These are phyloP conservation scores for Agrenia bidenticulata DNA, from an alignment of 2,888 invertebrate genomes.

Conservation along the genomic window DNA sequence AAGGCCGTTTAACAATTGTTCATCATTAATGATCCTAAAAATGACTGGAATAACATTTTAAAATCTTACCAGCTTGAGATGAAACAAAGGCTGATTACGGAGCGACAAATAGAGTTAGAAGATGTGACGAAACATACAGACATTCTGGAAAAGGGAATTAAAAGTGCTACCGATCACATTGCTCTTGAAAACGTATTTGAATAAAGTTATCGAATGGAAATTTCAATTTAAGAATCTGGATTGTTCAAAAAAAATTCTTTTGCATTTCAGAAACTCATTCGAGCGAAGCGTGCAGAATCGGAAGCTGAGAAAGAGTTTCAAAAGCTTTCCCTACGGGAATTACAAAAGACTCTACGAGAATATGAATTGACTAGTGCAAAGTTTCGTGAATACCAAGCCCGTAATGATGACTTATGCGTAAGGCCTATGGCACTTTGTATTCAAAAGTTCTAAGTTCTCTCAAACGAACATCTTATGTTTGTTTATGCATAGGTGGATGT, in stretches of 20 bases:
- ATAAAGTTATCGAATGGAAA: too few relatives aligned
- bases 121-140: conserved; percentile 31
- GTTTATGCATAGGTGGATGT: conserved; percentile 7
- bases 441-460: too few relatives aligned
- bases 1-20: too few relatives aligned
- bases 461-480: too few relatives aligned
- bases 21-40: too few relatives aligned
- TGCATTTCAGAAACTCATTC: conserved; percentile 9
- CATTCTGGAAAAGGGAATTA: conserved; percentile 17
- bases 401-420: too few relatives aligned
- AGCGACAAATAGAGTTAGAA: conserved; percentile 29
- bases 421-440: too few relatives aligned
- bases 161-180: conserved; percentile 4
- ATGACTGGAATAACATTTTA: too few relatives aligned
- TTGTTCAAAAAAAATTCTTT: too few relatives aligned
- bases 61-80: conserved; percentile 60
- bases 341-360: conserved; percentile 12
- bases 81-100: conserved; percentile 56
- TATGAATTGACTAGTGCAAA: not conserved
- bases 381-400: not conserved
- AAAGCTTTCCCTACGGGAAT: conserved; percentile 25
- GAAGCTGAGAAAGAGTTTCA: conserved; percentile 40
- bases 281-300: conserved; percentile 29
- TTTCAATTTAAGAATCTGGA: too few relatives aligned
- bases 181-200: conserved; percentile 3